phyloP scores from a whole-genome alignment of 1,140 invertebrate species.

The Bicyclus anynana region DNA sequence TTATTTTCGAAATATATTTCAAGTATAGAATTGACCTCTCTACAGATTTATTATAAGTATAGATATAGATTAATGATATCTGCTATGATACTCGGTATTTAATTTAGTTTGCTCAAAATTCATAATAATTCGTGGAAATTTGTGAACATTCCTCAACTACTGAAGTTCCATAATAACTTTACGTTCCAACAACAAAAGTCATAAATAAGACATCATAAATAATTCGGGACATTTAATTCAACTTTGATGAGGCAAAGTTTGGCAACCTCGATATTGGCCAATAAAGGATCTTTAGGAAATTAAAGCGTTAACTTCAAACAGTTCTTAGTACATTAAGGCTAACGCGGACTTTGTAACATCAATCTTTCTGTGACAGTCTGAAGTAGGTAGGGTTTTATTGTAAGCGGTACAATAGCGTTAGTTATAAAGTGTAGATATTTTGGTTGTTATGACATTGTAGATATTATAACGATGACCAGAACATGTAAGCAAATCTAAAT shows the following conservation, averaged over 20 bases:
- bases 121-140: not conserved
- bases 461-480: no score
- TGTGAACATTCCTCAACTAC: not conserved
- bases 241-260: constrained; percentile 14
- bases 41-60: no score
- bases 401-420: no score
- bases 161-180: not conserved
- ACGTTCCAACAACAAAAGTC: not conserved
- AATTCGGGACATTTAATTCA: constrained; percentile 10
- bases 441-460: no score
- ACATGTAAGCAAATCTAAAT: no score
- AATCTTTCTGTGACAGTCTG: not conserved
- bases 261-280: constrained; percentile 3
- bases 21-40: no score
- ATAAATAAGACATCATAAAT: constrained; percentile 1
- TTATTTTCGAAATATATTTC: no score
- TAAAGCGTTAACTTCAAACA: not conserved
- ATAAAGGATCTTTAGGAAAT: not conserved
- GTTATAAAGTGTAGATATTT: no score
- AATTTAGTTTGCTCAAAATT: not conserved
- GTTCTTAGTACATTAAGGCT: not conserved
- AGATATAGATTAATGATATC: no score
- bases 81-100: not conserved
- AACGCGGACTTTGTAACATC: not conserved
- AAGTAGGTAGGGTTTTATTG: no score